These are phyloP conservation scores for Rhinogobio ventralis DNA, from an alignment of 2,797 vertebrate species.

Conservation along the genomic window DNA sequence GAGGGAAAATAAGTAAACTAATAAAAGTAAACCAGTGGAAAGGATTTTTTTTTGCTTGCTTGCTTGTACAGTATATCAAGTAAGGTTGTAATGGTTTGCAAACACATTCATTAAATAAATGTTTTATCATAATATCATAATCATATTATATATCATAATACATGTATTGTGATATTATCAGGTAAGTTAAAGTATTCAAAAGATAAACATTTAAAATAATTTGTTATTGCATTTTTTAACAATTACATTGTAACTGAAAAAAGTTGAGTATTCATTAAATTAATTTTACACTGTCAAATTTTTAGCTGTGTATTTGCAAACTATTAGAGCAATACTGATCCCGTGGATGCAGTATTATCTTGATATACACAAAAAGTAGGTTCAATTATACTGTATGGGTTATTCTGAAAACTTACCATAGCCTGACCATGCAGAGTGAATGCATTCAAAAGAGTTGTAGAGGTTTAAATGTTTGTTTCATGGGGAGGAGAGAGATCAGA, in stretches of 20 bases:
- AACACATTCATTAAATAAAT: slow-evolving; percentile 32
- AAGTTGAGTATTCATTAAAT: neutral
- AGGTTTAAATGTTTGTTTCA: slow-evolving; percentile 78
- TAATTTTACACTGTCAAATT: neutral
- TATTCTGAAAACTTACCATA: slow-evolving; percentile 92
- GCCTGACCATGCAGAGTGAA: slow-evolving; percentile 89
- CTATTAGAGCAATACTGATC: slow-evolving; percentile 45
- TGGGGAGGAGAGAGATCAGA: slow-evolving; percentile 76
- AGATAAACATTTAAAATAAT: neutral
- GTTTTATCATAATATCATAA: neutral
- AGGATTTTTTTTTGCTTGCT: slow-evolving; percentile 20
- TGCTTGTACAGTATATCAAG: slow-evolving; percentile 36
- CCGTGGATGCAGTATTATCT: slow-evolving; percentile 55
- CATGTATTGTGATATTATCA: neutral
- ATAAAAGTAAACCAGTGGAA: slow-evolving; percentile 31
- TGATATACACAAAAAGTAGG: slow-evolving; percentile 67
- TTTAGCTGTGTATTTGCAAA: slow-evolving; percentile 51
- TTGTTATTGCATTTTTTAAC: neutral
- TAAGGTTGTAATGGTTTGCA: slow-evolving; percentile 44
- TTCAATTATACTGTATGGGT: slow-evolving; percentile 56
- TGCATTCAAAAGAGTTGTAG: slow-evolving; percentile 91
- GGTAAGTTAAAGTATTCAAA: neutral
- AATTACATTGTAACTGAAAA: neutral
- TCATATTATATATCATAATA: neutral
- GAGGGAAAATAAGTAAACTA: slow-evolving; percentile 20